Evolutionary conservation across 2,797 vertebrate species (phyloP), one percentile per base, ranked within the genome.

Genomic region (Dipus sagitta): DNA sequence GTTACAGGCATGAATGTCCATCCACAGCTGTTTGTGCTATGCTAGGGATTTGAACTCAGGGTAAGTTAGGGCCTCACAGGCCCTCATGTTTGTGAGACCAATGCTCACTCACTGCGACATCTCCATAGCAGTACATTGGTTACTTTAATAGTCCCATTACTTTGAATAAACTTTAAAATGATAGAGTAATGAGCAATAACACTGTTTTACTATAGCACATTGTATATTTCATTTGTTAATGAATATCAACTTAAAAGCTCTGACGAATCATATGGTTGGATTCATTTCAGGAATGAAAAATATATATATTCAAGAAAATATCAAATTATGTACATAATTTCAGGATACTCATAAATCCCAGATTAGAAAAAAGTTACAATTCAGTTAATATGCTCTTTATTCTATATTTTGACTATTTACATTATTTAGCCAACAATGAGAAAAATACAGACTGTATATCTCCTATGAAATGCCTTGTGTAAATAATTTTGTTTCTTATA

Each of bases 111-210:
- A 47, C 47, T 47, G 47, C 8, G 47, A 47, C 47, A 47, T 47
- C 47, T 47, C 47, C 47, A 9, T 11, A 47, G 47, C 47, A 47
- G 6, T 97, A 95, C 76, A 86, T 92, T 60, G 14, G 71, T 3
- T 96, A 86, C 90, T 96, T 95, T 90, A 95, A 62, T 17, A 65
- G 10, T 64, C 9, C 9, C 24, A 92, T 67, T 65, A 26, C 68
- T 87, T 94, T 95, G 86, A 96, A 78, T 58, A 95, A 92, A 85
- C 9, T 93, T 90, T 89, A 78, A 75, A 86, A 79, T 3, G 32
- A 15, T 71, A 85, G 74, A 95, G 83, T 77, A 85, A 82, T 85
- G 85, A 93, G 94, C 68, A 75, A 71, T 89, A 81, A 32, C 7
- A 74, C 14, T 82, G 75, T 93, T 93, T 85, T 67, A 87, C 76